These are phyloP conservation scores for Sphinx pinastri DNA, from an alignment of 2,888 invertebrate species.

Conservation along the genomic window DNA sequence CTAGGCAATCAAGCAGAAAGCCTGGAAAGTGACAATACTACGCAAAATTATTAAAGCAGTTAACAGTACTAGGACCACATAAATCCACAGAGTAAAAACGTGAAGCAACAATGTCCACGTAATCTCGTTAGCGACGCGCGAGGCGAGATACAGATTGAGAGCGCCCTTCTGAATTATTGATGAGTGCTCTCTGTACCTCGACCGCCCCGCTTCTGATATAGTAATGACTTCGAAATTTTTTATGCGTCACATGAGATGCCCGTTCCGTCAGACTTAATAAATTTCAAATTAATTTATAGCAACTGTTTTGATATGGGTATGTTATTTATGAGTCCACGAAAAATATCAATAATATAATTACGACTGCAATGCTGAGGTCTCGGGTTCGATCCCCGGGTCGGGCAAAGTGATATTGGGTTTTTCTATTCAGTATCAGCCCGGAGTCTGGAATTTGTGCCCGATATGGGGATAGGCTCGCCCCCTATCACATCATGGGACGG, in stretches of 20 bases:
- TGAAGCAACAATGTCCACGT: conserved; percentile 29
- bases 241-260: conserved; percentile 23
- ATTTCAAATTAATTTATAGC: conserved; percentile 14
- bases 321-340: not conserved
- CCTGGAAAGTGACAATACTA: conserved; percentile 11
- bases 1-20: not conserved
- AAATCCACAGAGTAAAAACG: conserved; percentile 31
- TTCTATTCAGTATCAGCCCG: no score
- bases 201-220: conserved; percentile 24
- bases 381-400: no score
- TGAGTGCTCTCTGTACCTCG: conserved; percentile 28
- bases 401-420: no score
- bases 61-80: conserved; percentile 27
- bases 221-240: conserved; percentile 29
- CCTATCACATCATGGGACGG: no score
- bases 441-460: no score
- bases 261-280: conserved; percentile 22
- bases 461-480: no score
- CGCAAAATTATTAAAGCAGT: conserved; percentile 27
- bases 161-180: conserved; percentile 30
- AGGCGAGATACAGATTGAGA: conserved; percentile 36
- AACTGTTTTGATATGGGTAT: not conserved
- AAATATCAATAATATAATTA: no score
- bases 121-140: conserved; percentile 38
- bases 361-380: no score